A percentile compares a stretch with the other conserved stretches of the same genome.
phyloP scores from a whole-genome alignment of 2,113 vertebrate species.

The Anhinga rufa region DNA sequence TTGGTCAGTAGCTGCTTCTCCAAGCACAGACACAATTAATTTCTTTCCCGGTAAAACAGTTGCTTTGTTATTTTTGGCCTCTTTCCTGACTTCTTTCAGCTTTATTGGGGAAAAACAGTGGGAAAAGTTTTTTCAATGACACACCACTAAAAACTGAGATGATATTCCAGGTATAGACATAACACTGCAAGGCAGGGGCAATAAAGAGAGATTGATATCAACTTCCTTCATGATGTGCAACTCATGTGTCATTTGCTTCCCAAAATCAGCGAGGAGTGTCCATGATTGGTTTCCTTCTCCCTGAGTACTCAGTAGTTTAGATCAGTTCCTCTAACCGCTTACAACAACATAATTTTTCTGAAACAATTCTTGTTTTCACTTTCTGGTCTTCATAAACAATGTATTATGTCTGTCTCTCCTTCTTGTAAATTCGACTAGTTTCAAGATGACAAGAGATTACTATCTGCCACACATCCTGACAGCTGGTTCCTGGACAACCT shows the following conservation, averaged over 20 bases:
- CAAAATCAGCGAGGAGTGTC: background rate
- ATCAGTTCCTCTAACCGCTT: background rate
- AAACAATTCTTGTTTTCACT: background rate
- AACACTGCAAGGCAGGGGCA: background rate
- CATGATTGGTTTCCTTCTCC: background rate
- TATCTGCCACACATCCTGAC: background rate
- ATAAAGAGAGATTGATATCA: background rate
- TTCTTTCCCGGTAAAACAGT: background rate
- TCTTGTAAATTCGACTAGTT: background rate
- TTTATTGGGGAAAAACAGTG: too few relatives aligned
- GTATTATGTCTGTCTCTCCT: background rate
- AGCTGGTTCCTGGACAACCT: background rate
- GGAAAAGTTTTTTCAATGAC: background rate
- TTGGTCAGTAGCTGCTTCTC: background rate
- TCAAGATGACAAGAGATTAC: background rate
- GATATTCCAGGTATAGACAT: background rate
- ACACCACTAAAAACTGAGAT: background rate
- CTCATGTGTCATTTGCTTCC: background rate
- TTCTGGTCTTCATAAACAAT: background rate
- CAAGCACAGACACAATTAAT: background rate
- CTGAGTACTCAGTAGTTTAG: background rate
- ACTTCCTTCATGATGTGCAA: background rate
- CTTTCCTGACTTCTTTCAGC: background rate
- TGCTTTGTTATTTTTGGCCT: background rate
- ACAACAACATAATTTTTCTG: rapidly evolving